Percentiles rank a stretch among this genome's conserved stretches.
These are phyloP conservation scores for Zosterops pallidus DNA, from an alignment of 2,113 vertebrate genomes.

Conservation along the genomic window DNA sequence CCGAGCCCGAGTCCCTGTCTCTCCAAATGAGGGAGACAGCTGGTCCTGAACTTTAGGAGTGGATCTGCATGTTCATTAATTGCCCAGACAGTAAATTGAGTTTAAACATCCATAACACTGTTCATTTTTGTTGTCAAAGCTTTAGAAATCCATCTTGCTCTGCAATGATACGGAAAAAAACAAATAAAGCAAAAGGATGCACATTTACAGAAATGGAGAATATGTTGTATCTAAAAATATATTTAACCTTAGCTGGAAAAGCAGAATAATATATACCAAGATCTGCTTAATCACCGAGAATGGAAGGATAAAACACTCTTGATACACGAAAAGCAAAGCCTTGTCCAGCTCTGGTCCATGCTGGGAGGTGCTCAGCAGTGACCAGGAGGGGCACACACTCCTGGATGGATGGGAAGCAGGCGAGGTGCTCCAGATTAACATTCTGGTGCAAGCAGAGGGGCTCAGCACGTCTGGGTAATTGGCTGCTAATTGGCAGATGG, in stretches of 20 bases:
- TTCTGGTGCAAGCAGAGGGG: background rate
- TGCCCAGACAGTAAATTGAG: background rate
- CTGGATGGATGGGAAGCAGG: background rate
- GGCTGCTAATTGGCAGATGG: conserved; percentile 28
- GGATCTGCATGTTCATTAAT: background rate
- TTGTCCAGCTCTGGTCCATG: background rate
- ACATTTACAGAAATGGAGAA: background rate
- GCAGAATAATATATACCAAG: background rate
- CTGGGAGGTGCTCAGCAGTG: background rate
- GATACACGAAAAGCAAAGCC: background rate
- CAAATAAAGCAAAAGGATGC: background rate
- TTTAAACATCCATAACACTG: background rate
- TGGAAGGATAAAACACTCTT: background rate
- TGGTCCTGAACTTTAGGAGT: background rate
- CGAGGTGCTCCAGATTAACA: background rate
- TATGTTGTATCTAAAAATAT: background rate
- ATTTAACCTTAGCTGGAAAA: background rate
- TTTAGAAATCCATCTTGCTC: background rate
- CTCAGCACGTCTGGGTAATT: background rate
- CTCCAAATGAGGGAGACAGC: background rate
- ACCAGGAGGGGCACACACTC: background rate
- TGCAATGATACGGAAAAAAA: background rate
- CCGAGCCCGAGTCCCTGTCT: accelerated
- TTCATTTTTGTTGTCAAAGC: background rate
- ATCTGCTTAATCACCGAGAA: background rate